A percentile compares a stretch with the other conserved stretches of the same genome.
Evolutionary conservation across 2,888 invertebrate species (phyloP).

Genomic region (Hecatera dysodea): DNA sequence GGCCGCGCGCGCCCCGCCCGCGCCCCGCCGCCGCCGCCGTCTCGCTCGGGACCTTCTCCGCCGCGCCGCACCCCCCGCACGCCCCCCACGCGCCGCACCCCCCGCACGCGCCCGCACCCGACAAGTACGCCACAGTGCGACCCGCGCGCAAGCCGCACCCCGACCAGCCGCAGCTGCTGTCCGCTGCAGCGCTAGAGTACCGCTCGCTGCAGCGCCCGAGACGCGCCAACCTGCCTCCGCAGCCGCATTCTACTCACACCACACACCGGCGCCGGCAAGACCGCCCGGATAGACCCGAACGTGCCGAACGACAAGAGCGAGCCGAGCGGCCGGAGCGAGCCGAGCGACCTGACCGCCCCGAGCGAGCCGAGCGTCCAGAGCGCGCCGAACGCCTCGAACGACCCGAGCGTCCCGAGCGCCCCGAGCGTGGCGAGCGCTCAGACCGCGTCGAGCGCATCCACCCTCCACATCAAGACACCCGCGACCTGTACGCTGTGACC

Average conservation of each 20-base stretch:
- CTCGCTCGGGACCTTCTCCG: slow-evolving; percentile 78
- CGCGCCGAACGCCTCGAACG: slow-evolving; percentile 54
- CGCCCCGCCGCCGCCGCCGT: slow-evolving; percentile 83
- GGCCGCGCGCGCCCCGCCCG: slow-evolving; percentile 87
- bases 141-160: slow-evolving; percentile 78
- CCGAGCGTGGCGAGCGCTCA: slow-evolving; percentile 43
- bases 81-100: slow-evolving; percentile 60
- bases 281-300: slow-evolving; percentile 86
- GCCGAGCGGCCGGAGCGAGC: slow-evolving; percentile 86
- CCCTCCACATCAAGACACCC: slow-evolving; percentile 77
- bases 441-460: slow-evolving; percentile 59
- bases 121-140: slow-evolving; percentile 87
- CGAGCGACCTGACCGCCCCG: slow-evolving; percentile 65
- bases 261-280: slow-evolving; percentile 91
- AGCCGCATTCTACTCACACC: slow-evolving; percentile 68
- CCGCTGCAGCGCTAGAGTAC: slow-evolving; percentile 90
- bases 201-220: slow-evolving; percentile 91
- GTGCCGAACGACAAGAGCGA: slow-evolving; percentile 67
- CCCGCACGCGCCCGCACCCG: slow-evolving; percentile 72
- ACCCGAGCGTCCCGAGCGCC: slow-evolving; percentile 62
- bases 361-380: slow-evolving; percentile 64
- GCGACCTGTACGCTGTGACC: slow-evolving; percentile 94
- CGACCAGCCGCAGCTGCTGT: slow-evolving; percentile 88
- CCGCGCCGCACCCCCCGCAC: slow-evolving; percentile 65
- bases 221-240: slow-evolving; percentile 83